A percentile compares a stretch with the other conserved stretches of the same genome.
Evolutionary conservation across 2,797 vertebrate species (phyloP).

Genomic region (Xiphophorus birchmanni): DNA sequence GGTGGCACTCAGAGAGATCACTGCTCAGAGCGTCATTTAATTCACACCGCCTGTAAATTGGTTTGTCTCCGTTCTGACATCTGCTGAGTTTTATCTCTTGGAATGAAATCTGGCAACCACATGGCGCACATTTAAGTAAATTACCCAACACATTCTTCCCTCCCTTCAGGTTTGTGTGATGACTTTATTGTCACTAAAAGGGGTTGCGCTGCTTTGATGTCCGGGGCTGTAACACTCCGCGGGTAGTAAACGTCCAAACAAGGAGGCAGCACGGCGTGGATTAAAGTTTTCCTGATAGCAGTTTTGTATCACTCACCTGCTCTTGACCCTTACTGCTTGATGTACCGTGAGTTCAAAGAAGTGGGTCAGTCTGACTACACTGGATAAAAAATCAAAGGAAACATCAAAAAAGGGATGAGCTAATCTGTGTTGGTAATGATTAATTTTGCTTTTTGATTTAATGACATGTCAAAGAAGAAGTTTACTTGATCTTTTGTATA

Average conservation of each 20-base stretch:
- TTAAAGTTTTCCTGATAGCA: slow-evolving; percentile 53
- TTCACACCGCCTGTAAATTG: slow-evolving; percentile 56
- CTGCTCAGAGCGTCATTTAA: slow-evolving; percentile 17
- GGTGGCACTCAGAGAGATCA: slow-evolving; percentile 24
- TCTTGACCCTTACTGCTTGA: slow-evolving; percentile 54
- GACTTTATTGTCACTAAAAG: slow-evolving; percentile 64
- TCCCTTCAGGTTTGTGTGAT: slow-evolving; percentile 23
- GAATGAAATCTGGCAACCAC: slow-evolving; percentile 65
- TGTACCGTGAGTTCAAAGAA: slow-evolving; percentile 31
- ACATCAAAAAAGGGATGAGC: slow-evolving; percentile 38
- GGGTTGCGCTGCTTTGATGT: slow-evolving; percentile 51
- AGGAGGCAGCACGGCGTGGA: slow-evolving; percentile 24
- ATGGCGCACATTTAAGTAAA: slow-evolving; percentile 72
- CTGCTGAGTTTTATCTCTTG: slow-evolving; percentile 68
- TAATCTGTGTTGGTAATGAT: slow-evolving; percentile 65
- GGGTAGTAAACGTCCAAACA: slow-evolving; percentile 50
- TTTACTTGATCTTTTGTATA: slow-evolving; percentile 21
- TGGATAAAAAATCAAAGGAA: slow-evolving; percentile 3
- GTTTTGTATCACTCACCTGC: slow-evolving; percentile 22
- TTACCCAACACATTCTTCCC: slow-evolving; percentile 65
- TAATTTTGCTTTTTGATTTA: slow-evolving; percentile 43
- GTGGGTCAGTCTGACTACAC: slow-evolving; percentile 50
- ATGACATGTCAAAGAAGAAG: slow-evolving; percentile 1
- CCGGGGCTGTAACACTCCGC: slow-evolving; percentile 28
- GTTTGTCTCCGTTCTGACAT: slow-evolving; percentile 64